A percentile compares a stretch with the other conserved stretches of the same genome.
These are phyloP conservation scores for Pygocentrus nattereri DNA, from an alignment of 2,797 vertebrate genomes.

Conservation along the genomic window DNA sequence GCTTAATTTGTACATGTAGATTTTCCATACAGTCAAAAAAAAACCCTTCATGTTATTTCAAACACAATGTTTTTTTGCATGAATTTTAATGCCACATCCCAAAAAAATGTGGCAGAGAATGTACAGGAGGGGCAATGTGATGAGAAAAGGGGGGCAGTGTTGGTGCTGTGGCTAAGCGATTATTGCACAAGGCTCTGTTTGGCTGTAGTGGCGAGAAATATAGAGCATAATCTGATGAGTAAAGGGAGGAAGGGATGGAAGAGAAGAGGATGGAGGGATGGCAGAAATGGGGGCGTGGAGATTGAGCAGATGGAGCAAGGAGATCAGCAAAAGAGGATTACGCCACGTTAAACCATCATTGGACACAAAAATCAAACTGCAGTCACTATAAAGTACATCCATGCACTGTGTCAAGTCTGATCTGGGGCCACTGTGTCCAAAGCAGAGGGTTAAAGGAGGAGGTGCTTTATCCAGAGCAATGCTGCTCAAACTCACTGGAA, in stretches of 20 bases:
- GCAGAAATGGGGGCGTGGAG: constrained; percentile 65
- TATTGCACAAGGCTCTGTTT: constrained; percentile 3
- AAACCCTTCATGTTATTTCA: constrained; percentile 54
- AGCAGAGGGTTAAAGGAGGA: background rate
- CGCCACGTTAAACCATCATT: constrained; percentile 79
- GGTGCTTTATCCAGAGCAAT: constrained; percentile 1
- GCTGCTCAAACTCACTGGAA: background rate
- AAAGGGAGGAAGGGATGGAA: constrained; percentile 51
- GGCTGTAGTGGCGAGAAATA: constrained; percentile 15
- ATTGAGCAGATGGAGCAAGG: constrained; percentile 81
- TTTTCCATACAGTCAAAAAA: background rate
- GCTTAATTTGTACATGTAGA: too few species aligned
- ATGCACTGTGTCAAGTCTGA: constrained; percentile 15
- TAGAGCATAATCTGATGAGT: constrained; percentile 44
- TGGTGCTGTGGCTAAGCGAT: constrained; percentile 17
- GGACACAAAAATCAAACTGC: constrained; percentile 75
- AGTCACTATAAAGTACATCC: constrained; percentile 58
- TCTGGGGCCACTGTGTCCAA: constrained; percentile 10
- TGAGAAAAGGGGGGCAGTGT: constrained; percentile 3
- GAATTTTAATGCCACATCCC: constrained; percentile 36
- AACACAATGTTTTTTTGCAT: constrained; percentile 28
- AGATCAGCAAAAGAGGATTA: constrained; percentile 85
- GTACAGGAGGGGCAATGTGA: background rate
- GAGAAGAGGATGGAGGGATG: constrained; percentile 52
- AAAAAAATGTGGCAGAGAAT: constrained; percentile 4